Evolutionary conservation across 2,113 vertebrate species (phyloP).

Genomic region (Oryzias javanicus): DNA sequence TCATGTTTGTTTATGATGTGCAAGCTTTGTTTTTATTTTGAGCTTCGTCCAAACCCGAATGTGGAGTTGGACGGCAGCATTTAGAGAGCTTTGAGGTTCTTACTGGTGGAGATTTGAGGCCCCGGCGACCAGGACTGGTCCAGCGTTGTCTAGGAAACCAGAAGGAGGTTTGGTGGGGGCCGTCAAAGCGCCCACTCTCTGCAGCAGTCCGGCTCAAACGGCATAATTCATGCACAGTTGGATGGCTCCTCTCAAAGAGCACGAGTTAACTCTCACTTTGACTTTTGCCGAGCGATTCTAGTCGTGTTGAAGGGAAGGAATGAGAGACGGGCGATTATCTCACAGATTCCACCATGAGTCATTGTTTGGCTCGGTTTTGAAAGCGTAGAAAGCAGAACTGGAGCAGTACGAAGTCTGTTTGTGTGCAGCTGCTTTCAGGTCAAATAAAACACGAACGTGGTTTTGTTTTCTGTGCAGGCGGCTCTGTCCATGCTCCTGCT

Average conservation of each 20-base stretch:
- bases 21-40: too few species aligned
- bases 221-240: slow-evolving; percentile 22
- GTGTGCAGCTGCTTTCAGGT: neutral
- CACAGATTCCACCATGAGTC: slow-evolving; percentile 3
- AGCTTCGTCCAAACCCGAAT: too few species aligned
- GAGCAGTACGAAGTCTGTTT: neutral
- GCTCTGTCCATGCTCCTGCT: slow-evolving; percentile 87
- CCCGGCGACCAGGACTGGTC: slow-evolving; percentile 51
- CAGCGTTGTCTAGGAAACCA: slow-evolving; percentile 72
- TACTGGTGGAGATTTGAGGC: slow-evolving; percentile 39
- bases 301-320: neutral
- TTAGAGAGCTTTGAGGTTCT: slow-evolving; percentile 6
- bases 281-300: rapidly evolving
- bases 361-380: too few species aligned
- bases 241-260: slow-evolving; percentile 24
- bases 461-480: slow-evolving; percentile 73
- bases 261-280: slow-evolving; percentile 16
- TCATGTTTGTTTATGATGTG: too few species aligned
- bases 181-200: slow-evolving; percentile 55
- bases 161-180: slow-evolving; percentile 4
- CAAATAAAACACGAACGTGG: neutral
- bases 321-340: slow-evolving; percentile 14
- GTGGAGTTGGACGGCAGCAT: slow-evolving; percentile 3
- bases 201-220: slow-evolving; percentile 32
- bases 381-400: slow-evolving; percentile 5